phyloP scores from a whole-genome alignment of 2,797 vertebrate genomes.

The Gobio occitaniae region DNA sequence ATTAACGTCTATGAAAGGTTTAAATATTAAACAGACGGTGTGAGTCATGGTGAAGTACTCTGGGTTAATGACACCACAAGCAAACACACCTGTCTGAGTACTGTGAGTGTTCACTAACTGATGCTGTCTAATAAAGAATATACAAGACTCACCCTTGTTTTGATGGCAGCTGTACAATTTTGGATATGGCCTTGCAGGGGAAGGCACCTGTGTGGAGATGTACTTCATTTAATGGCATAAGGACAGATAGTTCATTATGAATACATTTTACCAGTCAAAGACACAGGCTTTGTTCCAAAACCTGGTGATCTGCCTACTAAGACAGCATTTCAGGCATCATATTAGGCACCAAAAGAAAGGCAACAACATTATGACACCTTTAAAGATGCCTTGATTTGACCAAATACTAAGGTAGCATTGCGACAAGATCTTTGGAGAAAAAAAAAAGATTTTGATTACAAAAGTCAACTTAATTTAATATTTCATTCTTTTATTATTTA shows the following conservation, averaged over 20 bases:
- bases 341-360: not conserved
- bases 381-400: not conserved
- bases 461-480: not conserved
- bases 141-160: conserved; percentile 83
- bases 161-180: conserved; percentile 89
- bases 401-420: not conserved
- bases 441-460: too few species aligned
- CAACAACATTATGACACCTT: not conserved
- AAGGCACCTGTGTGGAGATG: conserved; percentile 84
- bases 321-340: not conserved
- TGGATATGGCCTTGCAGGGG: conserved; percentile 97
- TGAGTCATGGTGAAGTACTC: conserved; percentile 51
- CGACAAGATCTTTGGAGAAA: too few species aligned
- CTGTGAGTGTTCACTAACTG: not conserved
- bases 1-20: conserved; percentile 26
- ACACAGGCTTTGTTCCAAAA: not conserved
- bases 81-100: conserved; percentile 44
- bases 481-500: not conserved
- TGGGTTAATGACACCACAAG: conserved; percentile 50
- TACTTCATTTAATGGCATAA: not conserved
- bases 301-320: not conserved
- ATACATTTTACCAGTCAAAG: not conserved
- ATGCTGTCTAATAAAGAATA: not conserved
- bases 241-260: not conserved
- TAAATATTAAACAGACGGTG: conserved; percentile 56